Evolutionary conservation across 2,113 vertebrate species (phyloP).

Genomic region (Galbula dea): DNA sequence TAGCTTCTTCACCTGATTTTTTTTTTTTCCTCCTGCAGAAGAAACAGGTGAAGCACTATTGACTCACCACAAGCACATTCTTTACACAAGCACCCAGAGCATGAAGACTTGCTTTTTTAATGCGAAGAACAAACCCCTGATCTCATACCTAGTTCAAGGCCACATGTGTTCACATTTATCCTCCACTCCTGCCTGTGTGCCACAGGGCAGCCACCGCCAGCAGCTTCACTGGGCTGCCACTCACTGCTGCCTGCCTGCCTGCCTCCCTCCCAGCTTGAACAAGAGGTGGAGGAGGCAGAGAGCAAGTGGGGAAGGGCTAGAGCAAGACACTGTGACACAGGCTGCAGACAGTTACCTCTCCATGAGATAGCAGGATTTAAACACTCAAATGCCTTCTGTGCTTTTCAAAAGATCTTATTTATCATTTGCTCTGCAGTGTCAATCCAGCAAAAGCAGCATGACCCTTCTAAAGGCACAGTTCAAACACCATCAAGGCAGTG

Average conservation of each 20-base stretch:
- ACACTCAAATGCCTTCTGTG: not conserved
- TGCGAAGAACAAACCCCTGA: not conserved
- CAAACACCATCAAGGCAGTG: not conserved
- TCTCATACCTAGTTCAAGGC: not conserved
- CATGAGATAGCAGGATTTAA: not conserved
- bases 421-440: not conserved
- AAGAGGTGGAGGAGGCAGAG: not conserved
- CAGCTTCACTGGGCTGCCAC: not conserved
- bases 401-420: not conserved
- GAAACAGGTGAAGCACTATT: not conserved
- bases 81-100: not conserved
- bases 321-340: not conserved
- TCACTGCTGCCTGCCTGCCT: not conserved
- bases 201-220: not conserved
- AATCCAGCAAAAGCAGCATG: not conserved
- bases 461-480: not conserved
- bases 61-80: not conserved
- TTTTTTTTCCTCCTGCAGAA: not conserved
- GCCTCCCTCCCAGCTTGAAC: not conserved
- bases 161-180: not conserved
- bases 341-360: not conserved
- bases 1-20: fast-evolving
- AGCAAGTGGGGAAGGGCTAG: not conserved
- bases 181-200: not conserved
- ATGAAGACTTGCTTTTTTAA: not conserved